Evolutionary conservation across 2,888 invertebrate species (phyloP), one percentile per base, ranked within the genome.

Genomic region (Drosophila suboccidentalis): DNA sequence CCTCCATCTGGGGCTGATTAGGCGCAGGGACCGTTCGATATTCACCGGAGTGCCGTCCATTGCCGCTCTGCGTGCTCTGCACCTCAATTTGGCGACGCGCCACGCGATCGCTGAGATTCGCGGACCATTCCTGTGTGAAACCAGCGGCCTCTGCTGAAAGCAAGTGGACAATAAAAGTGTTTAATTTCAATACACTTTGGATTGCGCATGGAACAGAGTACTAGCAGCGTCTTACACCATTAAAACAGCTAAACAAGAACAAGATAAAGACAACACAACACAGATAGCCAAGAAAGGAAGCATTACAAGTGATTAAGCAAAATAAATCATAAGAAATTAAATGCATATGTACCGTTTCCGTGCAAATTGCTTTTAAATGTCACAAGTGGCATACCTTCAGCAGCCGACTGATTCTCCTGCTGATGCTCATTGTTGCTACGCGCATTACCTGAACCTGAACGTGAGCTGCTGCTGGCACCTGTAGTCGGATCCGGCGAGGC

Each of bases 41-140:
- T 75, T 93, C 92, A 29, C 92, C 91, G 3, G 93, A 88, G 13
- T 91, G 87, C 75, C 90, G 90, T n/a, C 92, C 89, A 75, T 86
- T 90, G 47, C 93, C 93, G 39, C 92, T 92, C 61, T 93, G 92
- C 50, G 92, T 93, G 60, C 93, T 93, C 80, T 93, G 93, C 3
- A 94, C 94, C 87, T 94, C 94, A 58, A 94, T 92, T 90, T 94
- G 94, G 8, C 94, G 92, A 58, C 94, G 93, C 2, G 93, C 91
- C n/a, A 91, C 92, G 50, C 94, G 92, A 59, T 93, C 92, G 26
- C 92, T 93, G 15, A 93, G 93, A 70, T 94, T 94, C 47, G 94
- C 93, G 11, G 95, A 93, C 95, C 95, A 95, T 83, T 95, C 95
- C 68, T 94, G 94, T 0, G 95, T 94, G 86, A 96, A 96, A 10